Conservation (phyloP, 1,140 invertebrate species). For the Macrobrachium rosenbergii region DNA sequence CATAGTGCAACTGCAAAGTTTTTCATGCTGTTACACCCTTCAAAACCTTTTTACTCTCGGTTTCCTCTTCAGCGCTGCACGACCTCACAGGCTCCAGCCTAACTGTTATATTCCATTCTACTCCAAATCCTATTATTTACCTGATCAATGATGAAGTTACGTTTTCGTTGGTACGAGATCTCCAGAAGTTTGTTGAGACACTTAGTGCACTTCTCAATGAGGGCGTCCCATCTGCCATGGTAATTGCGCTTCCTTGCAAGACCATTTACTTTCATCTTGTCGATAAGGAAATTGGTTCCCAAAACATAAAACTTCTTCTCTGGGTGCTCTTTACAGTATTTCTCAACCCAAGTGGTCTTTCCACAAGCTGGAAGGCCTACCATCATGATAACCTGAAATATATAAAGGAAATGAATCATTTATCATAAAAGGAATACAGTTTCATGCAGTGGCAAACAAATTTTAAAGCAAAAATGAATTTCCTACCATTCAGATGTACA, state of each 20-base stretch:
- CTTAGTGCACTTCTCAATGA: constrained; percentile 87
- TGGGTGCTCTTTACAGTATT: constrained; percentile 78
- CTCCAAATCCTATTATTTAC: constrained; percentile 72
- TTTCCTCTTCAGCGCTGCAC: no score
- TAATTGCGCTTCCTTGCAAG: constrained; percentile 79
- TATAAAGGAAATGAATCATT: no score
- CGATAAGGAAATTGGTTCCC: constrained; percentile 85
- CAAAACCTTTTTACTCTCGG: no score
- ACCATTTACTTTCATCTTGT: constrained; percentile 91
- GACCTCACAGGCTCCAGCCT: no score
- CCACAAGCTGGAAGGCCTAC: constrained; percentile 90
- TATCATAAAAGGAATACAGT: no score
- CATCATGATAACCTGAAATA: constrained; percentile 85
- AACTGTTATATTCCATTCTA: no score
- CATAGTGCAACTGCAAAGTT: no score
- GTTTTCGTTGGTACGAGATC: constrained; percentile 82
- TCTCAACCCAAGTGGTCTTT: constrained; percentile 89
- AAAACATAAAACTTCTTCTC: constrained; percentile 89
- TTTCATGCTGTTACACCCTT: no score
- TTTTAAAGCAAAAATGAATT: no score
- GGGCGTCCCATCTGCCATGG: constrained; percentile 83
- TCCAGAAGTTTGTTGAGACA: constrained; percentile 87
- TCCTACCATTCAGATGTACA: no score
- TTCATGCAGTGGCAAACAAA: no score
- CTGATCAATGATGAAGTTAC: constrained; percentile 97